Base-by-base conservation (phyloP, 2,888 invertebrate genomes). In the Smittia aterrima region DNA sequence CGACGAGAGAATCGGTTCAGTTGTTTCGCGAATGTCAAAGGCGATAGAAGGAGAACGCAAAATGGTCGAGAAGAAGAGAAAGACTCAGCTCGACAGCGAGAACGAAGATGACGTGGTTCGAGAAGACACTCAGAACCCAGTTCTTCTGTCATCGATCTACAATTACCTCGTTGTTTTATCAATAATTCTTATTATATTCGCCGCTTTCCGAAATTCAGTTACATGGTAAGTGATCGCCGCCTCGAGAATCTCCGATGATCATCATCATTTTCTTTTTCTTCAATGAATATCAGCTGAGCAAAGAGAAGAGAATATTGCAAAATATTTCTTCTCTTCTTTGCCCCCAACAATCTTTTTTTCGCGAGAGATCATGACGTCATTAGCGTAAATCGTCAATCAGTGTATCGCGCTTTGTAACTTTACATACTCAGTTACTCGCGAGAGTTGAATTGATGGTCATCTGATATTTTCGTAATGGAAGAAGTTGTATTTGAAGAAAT, bases 181-280 rank as follows among this genome's bases (percentile, higher is more conserved):
- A 64, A 64, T 64, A 22, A 64, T 73, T 20, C 83, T 92, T 75
- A 86, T 92, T 74, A 88, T 87, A 72, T 91, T 92, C 79, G 89
- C 90, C 47, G 89, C 92, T 16, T 89, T 90, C 77, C 87, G 92
- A 78, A 92, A 92, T 81, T 89, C 91, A 1, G 85, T 92, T 70
- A 92, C 92, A 79, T 92, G 92, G 92, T 91, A 84, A 85, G 83
- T 54, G 53, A 47, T 47, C 18, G 53, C n/a, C 13, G n/a, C n/a
- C n/a, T n/a, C n/a, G n/a, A n/a, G n/a, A n/a, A n/a, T n/a, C n/a
- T n/a, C n/a, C n/a, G n/a, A n/a, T n/a, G n/a, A n/a, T n/a, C n/a
- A n/a, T n/a, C n/a, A n/a, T n/a, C n/a, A n/a, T n/a, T n/a, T n/a
- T n/a, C n/a, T n/a, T n/a, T n/a, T n/a, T n/a, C n/a, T n/a, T n/a